phyloP scores from a whole-genome alignment of 2,113 vertebrate species.

The Podilymbus podiceps region DNA sequence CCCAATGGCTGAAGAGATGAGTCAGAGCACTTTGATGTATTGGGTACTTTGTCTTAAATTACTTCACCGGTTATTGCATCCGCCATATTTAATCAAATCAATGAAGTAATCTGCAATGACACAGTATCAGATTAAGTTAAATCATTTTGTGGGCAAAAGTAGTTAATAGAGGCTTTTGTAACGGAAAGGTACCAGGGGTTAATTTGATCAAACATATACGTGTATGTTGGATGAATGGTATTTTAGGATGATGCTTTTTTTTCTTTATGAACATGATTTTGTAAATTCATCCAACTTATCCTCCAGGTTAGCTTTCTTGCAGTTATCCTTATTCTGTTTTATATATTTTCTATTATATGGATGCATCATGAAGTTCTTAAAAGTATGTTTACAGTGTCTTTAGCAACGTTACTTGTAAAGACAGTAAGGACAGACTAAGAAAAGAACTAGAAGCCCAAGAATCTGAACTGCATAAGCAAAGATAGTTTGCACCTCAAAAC shows the following conservation, averaged over 20 bases:
- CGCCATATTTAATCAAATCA: neutral
- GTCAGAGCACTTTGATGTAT: neutral
- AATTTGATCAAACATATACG: neutral
- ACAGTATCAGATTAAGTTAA: neutral
- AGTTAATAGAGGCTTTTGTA: neutral
- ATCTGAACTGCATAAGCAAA: neutral
- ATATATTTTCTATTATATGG: neutral
- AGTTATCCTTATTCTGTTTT: neutral
- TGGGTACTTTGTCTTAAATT: neutral
- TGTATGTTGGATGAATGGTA: neutral
- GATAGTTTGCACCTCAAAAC: neutral
- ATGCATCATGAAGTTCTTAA: neutral
- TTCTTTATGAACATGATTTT: neutral
- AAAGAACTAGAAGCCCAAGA: neutral
- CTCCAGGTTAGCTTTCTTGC: neutral
- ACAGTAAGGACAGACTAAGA: neutral
- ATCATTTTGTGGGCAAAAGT: neutral
- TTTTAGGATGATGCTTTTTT: neutral
- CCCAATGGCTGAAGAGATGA: neutral
- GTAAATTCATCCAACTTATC: neutral
- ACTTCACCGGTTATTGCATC: neutral
- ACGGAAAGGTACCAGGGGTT: neutral
- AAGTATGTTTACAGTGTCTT: neutral
- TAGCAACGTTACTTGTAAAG: neutral
- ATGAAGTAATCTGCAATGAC: neutral